These are phyloP conservation scores for Zeugodacus cucurbitae DNA, from an alignment of 1,140 invertebrate genomes.

Conservation along the genomic window DNA sequence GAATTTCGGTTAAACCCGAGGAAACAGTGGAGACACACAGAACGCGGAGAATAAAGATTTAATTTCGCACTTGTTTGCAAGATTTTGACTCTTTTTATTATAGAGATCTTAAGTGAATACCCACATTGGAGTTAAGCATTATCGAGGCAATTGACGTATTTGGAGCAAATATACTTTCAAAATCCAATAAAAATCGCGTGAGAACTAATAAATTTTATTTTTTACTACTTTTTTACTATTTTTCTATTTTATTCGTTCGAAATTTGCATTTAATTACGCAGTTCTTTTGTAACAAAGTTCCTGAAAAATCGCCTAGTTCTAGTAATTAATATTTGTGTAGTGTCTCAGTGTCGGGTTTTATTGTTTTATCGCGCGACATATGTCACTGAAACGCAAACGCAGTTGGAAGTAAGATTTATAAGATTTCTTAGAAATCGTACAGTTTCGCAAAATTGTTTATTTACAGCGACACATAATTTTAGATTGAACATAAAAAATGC, in stretches of 20 bases:
- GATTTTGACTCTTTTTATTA: background rate
- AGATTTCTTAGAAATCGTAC: background rate
- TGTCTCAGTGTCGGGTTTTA: background rate
- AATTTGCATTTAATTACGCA: background rate
- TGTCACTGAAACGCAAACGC: background rate
- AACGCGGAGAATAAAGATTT: background rate
- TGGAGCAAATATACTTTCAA: background rate
- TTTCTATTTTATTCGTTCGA: background rate
- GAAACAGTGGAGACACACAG: no score
- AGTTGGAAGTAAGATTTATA: background rate
- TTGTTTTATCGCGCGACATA: background rate
- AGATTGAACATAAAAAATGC: background rate
- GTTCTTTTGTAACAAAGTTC: background rate
- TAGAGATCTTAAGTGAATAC: background rate
- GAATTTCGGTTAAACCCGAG: background rate
- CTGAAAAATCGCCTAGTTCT: background rate
- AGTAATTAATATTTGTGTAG: background rate
- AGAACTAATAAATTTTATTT: background rate
- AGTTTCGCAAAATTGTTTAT: background rate
- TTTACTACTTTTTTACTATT: background rate
- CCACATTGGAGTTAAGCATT: background rate
- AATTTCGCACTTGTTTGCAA: background rate
- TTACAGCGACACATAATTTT: background rate
- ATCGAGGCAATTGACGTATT: background rate
- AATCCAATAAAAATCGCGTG: background rate